A percentile compares a stretch with the other conserved stretches of the same genome.
phyloP scores from a whole-genome alignment of 37 sponge, comb jelly and placozoan species.

The Chondrosia reniformis region DNA sequence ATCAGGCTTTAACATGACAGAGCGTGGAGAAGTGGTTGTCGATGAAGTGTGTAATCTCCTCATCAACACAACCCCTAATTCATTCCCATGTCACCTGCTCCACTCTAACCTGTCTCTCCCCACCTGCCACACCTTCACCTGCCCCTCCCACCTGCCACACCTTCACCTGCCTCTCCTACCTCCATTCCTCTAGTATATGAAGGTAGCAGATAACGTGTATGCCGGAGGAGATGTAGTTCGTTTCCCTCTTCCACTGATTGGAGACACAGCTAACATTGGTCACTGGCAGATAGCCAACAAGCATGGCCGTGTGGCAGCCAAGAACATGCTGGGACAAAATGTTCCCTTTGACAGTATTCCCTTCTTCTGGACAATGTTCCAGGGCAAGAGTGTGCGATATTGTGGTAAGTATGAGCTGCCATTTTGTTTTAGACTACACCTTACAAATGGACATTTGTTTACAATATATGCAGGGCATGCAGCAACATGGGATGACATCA shows the following conservation, averaged over 20 bases:
- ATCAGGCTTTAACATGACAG: constrained; percentile 66
- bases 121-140: neutral
- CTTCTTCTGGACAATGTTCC: constrained; percentile 92
- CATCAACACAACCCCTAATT: neutral
- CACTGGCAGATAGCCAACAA: constrained; percentile 94
- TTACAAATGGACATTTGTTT: neutral
- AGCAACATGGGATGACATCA: constrained; percentile 72
- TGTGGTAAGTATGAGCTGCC: constrained; percentile 45
- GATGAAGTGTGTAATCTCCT: constrained; percentile 52
- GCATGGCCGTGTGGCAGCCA: constrained; percentile 85
- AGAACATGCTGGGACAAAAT: constrained; percentile 76
- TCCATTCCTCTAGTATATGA: constrained; percentile 47
- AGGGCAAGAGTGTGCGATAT: constrained; percentile 86
- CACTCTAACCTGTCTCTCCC: neutral
- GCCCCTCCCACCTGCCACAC: neutral
- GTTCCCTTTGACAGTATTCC: constrained; percentile 74
- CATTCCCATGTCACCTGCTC: neutral
- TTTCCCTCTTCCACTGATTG: constrained; percentile 76
- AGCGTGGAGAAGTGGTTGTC: constrained; percentile 67
- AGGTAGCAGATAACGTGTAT: constrained; percentile 69
- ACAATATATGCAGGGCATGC: constrained; percentile 54
- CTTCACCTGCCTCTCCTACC: neutral
- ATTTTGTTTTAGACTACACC: neutral
- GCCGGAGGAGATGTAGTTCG: constrained; percentile 88
- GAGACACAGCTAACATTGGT: constrained; percentile 71